Conservation (phyloP, 2,113 vertebrate species). For the Elanus axillaris region DNA sequence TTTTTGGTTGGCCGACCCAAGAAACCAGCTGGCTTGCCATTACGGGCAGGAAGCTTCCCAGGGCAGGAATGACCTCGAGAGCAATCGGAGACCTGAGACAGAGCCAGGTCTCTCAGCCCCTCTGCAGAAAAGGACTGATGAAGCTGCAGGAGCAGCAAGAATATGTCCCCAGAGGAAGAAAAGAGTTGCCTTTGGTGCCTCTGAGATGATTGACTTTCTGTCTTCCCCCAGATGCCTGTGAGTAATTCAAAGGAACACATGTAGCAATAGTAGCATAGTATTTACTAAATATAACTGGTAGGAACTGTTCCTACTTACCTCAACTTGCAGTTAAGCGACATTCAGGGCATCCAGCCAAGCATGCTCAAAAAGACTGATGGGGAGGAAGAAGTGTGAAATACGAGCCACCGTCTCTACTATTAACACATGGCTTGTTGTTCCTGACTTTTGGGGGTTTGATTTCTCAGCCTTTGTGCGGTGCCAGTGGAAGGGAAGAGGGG, state of each 20-base stretch:
- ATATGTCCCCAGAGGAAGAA: background rate
- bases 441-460: background rate
- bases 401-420: background rate
- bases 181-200: background rate
- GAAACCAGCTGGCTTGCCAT: background rate
- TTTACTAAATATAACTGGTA: conserved; percentile 30
- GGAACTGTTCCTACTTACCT: conserved; percentile 24
- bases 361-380: background rate
- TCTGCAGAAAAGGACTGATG: background rate
- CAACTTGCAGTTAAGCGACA: background rate
- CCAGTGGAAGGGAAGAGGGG: background rate
- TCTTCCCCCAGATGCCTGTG: background rate
- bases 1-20: background rate
- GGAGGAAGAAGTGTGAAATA: conserved; percentile 7
- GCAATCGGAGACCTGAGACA: background rate
- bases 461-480: background rate
- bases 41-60: background rate
- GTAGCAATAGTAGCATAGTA: background rate
- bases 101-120: background rate
- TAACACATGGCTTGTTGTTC: background rate
- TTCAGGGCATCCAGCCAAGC: conserved; percentile 40
- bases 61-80: background rate
- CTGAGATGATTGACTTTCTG: background rate
- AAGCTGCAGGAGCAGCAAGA: background rate
- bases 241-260: background rate